phyloP scores from a whole-genome alignment of 1,140 invertebrate species.

The Ceratoteleas bidentatus region DNA sequence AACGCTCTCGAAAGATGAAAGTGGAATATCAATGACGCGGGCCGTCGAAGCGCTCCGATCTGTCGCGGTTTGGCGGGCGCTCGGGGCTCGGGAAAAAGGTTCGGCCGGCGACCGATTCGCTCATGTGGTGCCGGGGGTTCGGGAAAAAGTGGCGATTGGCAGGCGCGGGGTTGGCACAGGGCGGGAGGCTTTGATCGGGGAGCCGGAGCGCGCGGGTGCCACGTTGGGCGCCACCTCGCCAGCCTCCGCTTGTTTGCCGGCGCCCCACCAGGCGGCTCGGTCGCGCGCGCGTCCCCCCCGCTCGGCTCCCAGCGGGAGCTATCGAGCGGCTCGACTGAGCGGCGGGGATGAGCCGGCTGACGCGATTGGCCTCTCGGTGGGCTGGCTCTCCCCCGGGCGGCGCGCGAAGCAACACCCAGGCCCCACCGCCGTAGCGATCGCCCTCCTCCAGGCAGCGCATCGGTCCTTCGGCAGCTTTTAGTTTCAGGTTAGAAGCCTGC shows the following conservation, averaged over 20 bases:
- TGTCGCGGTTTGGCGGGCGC: constrained; percentile 58
- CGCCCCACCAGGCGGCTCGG: constrained; percentile 48
- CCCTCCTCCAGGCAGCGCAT: constrained; percentile 80
- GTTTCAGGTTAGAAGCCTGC: constrained; percentile 83
- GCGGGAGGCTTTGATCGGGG: constrained; percentile 75
- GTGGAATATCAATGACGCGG: constrained; percentile 58
- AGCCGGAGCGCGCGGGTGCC: constrained; percentile 77
- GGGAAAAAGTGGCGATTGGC: constrained; percentile 78
- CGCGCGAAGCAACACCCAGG: constrained; percentile 63
- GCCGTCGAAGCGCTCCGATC: constrained; percentile 62
- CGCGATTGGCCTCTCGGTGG: constrained; percentile 71
- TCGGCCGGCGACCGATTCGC: constrained; percentile 71
- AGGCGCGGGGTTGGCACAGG: constrained; percentile 78
- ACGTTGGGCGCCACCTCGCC: constrained; percentile 78
- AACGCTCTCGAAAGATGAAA: constrained; percentile 30
- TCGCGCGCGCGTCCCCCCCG: constrained; percentile 22
- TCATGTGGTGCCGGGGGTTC: constrained; percentile 64
- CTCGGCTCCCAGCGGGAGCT: constrained; percentile 31
- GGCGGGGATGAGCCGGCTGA: constrained; percentile 58
- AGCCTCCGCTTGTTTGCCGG: constrained; percentile 78
- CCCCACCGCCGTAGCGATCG: constrained; percentile 70
- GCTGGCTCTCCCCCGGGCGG: constrained; percentile 73
- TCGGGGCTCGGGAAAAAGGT: constrained; percentile 70
- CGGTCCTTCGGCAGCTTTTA: constrained; percentile 81
- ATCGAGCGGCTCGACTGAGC: constrained; percentile 62